Evolutionary conservation across 2,888 invertebrate species (phyloP).

Genomic region (Creontiades dilutus): DNA sequence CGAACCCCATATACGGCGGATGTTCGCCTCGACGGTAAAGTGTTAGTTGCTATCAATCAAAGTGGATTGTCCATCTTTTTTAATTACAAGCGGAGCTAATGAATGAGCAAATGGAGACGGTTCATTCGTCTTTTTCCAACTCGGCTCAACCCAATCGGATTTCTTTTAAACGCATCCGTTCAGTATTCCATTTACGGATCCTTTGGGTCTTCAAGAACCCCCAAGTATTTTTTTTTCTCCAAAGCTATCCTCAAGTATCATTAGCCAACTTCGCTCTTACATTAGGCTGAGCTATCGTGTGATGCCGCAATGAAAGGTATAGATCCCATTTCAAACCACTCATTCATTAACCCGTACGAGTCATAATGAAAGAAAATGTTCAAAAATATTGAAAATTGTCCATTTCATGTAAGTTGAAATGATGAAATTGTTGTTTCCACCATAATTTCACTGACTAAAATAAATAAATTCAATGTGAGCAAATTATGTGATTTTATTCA

Average conservation of each 20-base stretch:
- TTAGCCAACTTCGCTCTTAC: background rate
- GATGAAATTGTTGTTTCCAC: too few species aligned
- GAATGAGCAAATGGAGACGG: constrained; percentile 49
- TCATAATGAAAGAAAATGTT: too few species aligned
- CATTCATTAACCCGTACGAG: too few species aligned
- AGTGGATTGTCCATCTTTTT: constrained; percentile 60
- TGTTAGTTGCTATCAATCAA: constrained; percentile 58
- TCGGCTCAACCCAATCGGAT: constrained; percentile 30
- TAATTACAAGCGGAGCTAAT: constrained; percentile 58
- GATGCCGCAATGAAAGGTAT: too few species aligned
- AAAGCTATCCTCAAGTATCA: background rate
- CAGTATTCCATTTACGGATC: constrained; percentile 12
- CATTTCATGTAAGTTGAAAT: too few species aligned
- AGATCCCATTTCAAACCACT: too few species aligned
- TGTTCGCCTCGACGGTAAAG: constrained; percentile 26
- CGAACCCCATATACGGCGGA: constrained; percentile 9
- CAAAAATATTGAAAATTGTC: too few species aligned
- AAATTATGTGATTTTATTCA: too few species aligned
- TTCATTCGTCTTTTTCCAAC: constrained; percentile 51
- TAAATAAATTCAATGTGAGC: too few species aligned
- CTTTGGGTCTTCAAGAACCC: background rate
- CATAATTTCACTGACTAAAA: too few species aligned
- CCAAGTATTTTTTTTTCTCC: background rate
- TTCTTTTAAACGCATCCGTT: constrained; percentile 30
- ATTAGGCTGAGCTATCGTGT: too few species aligned